Conservation (phyloP, 2,113 vertebrate species). For the Pteronura brasiliensis region DNA sequence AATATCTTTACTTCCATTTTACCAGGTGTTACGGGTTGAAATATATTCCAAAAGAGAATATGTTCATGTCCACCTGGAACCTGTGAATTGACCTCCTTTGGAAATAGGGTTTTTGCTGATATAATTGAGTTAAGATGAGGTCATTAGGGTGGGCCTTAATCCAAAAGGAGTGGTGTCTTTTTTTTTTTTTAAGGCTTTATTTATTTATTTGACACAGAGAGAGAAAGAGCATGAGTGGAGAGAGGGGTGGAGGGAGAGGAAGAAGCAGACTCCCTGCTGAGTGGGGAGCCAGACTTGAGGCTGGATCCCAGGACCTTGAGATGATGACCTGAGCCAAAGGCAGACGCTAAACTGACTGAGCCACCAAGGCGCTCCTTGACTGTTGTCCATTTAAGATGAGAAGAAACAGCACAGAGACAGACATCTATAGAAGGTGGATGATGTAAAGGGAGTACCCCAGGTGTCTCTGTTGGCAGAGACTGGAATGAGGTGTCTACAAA, state of each 20-base stretch:
- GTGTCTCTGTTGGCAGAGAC: not conserved
- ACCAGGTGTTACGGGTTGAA: not conserved
- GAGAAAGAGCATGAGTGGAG: too few species aligned
- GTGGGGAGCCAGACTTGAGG: too few species aligned
- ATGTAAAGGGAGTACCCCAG: fast-evolving
- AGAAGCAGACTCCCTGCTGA: too few species aligned
- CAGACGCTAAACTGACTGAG: too few species aligned
- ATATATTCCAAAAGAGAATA: not conserved
- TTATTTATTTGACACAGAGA: too few species aligned
- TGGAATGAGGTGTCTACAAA: not conserved
- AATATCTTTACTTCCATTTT: not conserved
- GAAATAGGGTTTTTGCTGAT: not conserved
- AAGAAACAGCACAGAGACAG: not conserved
- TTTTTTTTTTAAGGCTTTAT: too few species aligned
- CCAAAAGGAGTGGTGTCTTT: not conserved
- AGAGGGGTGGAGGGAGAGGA: too few species aligned
- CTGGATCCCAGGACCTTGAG: too few species aligned
- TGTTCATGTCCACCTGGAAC: not conserved
- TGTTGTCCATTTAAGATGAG: not conserved
- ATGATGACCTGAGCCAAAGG: too few species aligned
- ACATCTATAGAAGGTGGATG: not conserved
- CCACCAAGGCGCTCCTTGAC: not conserved
- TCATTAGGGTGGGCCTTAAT: not conserved
- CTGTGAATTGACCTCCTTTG: not conserved
- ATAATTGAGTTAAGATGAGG: not conserved